Evolutionary conservation across 1,140 invertebrate genomes (phyloP).

Genomic region (Chironomus striatipennis): DNA sequence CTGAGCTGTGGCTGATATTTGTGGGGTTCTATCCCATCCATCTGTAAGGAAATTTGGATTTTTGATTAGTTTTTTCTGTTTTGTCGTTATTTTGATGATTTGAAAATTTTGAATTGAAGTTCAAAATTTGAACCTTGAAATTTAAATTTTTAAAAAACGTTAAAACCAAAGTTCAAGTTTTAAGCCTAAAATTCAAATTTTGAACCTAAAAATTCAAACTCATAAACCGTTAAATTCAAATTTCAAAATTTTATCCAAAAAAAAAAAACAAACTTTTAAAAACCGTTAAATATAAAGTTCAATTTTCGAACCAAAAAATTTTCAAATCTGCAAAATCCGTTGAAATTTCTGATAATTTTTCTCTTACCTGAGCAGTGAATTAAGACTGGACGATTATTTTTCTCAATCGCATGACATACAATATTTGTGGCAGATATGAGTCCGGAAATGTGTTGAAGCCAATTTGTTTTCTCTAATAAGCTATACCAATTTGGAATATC

Average conservation of each 20-base stretch:
- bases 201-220: too few species aligned
- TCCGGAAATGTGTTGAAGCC: constrained; percentile 82
- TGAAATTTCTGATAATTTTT: not conserved
- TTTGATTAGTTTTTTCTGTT: not conserved
- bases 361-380: constrained; percentile 67
- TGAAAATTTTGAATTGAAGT: not conserved
- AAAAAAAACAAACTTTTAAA: too few species aligned
- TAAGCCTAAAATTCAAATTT: not conserved
- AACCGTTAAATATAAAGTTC: too few species aligned
- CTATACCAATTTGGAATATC: constrained; percentile 82
- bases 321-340: not conserved
- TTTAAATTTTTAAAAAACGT: too few species aligned
- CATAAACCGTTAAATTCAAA: too few species aligned
- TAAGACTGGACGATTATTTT: constrained; percentile 79
- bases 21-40: constrained; percentile 94
- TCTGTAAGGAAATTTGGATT: constrained; percentile 52
- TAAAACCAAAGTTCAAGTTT: too few species aligned
- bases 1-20: constrained; percentile 84
- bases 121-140: too few species aligned
- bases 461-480: constrained; percentile 75
- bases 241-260: too few species aligned
- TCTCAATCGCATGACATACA: constrained; percentile 69
- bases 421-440: constrained; percentile 70
- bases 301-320: too few species aligned
- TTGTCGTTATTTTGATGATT: not conserved